These are phyloP conservation scores for Petroica traversi DNA, from an alignment of 2,113 vertebrate genomes.

Conservation along the genomic window DNA sequence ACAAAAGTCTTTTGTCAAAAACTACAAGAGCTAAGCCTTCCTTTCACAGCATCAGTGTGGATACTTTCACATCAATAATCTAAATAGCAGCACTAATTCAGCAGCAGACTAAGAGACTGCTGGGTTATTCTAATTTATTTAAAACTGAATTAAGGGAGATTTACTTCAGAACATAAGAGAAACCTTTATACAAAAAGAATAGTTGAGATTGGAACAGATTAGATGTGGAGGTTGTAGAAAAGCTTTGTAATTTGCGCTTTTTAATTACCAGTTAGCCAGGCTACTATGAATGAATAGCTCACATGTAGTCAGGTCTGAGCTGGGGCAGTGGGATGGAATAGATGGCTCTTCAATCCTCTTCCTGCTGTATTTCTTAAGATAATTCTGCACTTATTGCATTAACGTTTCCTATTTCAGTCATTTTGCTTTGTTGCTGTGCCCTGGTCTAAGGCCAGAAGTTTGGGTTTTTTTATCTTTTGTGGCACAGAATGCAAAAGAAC, in stretches of 20 bases:
- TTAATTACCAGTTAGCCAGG: neutral
- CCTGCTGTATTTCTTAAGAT: neutral
- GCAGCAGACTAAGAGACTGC: neutral
- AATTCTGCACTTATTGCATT: neutral
- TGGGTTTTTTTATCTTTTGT: neutral
- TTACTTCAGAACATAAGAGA: neutral
- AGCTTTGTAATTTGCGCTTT: neutral
- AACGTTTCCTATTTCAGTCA: neutral
- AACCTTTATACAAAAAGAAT: neutral
- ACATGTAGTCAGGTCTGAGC: neutral
- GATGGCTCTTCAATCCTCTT: neutral
- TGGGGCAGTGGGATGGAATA: neutral
- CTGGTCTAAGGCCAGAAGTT: neutral
- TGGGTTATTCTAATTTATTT: neutral
- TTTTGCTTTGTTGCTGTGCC: neutral
- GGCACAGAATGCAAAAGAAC: neutral
- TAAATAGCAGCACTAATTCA: constrained; percentile 15
- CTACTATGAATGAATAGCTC: neutral
- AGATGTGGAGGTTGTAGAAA: neutral
- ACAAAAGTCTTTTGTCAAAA: neutral
- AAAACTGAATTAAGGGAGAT: neutral
- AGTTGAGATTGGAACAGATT: neutral
- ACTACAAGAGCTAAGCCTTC: neutral
- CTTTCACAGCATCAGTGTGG: neutral
- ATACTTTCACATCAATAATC: neutral